Evolutionary conservation across 1,140 invertebrate species (phyloP), one percentile per base, ranked within the genome.

Genomic region (Rhagoletis zephyria): DNA sequence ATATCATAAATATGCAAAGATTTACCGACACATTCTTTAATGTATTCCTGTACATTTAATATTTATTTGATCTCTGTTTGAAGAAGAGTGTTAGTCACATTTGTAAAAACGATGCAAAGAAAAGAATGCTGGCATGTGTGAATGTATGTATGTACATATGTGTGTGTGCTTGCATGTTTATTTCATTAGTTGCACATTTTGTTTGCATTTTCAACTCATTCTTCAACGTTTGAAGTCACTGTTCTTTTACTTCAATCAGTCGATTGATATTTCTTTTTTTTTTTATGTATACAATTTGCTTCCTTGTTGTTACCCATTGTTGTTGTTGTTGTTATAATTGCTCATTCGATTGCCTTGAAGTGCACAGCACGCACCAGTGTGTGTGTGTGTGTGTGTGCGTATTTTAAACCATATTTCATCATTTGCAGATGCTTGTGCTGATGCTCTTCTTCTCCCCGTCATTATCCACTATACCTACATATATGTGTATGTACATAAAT

Each of bases 91-190:
- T 89, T 89, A 90, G 90, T 91, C 90, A 90, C 89, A 89, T 90
- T 89, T 91, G 90, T 91, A 91, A 91, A 91, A 88, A 90, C 87
- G 89, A 90, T 85, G 89, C 88, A 48, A 87, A 3, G 67, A 14
- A 74, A 74, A 12, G 67, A 4, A 48, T 74, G 30, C 12, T 4
- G 1, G 67, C n/a, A 40, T 56, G 51, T 10, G 2, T 56, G 51
- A 5, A 56, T 56, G 12, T 77, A 56, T n/a, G 42, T 19, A 51
- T 19, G 45, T 77, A 77, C 3, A 14, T 9, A 12, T 5, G 59
- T 61, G 16, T 48, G 30, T 63, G 40, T 30, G 51, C 5, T 4
- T 9, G 70, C 60, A 4, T 85, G 51, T 85, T 63, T 85, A 42
- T 85, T 65, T 86, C n/a, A 63, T 51, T 61, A 63, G 59, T 86